Conservation (phyloP, 2,888 invertebrate species). For the Chironomus riparius region DNA sequence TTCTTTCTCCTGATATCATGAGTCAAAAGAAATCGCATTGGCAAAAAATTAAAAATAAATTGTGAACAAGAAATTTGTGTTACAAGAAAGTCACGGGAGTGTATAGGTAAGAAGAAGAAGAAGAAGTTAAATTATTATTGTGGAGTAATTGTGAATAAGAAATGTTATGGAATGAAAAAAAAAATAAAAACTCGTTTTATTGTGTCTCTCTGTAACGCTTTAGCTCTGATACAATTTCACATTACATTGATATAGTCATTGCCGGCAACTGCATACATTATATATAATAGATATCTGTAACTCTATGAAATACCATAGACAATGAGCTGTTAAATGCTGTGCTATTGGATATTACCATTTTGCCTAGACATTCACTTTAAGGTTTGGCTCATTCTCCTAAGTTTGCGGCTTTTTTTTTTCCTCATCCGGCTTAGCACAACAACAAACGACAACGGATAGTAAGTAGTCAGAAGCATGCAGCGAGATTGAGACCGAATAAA, state of each 20-base stretch:
- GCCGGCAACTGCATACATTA: neutral
- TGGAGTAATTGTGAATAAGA: neutral
- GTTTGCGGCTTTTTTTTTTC: conserved; percentile 13
- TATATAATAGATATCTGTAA: neutral
- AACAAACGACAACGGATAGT: neutral
- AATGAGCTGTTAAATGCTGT: conserved; percentile 2
- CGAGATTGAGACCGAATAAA: neutral
- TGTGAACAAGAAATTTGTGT: conserved; percentile 14
- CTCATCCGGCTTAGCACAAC: conserved; percentile 12
- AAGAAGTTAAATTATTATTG: neutral
- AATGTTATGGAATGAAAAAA: neutral
- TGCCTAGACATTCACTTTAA: conserved; percentile 21
- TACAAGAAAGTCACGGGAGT: conserved; percentile 22
- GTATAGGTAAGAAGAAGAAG: neutral
- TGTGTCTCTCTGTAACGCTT: conserved; percentile 6
- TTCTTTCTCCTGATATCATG: neutral
- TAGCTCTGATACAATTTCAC: neutral
- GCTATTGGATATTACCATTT: too few species aligned
- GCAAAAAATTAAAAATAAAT: neutral
- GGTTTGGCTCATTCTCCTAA: conserved; percentile 19
- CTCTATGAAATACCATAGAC: neutral
- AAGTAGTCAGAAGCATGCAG: neutral
- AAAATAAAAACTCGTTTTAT: conserved; percentile 19
- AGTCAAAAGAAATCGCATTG: neutral
- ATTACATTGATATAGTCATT: neutral